Conservation (phyloP, 2,888 invertebrate genomes). For the Lasius platythorax region DNA sequence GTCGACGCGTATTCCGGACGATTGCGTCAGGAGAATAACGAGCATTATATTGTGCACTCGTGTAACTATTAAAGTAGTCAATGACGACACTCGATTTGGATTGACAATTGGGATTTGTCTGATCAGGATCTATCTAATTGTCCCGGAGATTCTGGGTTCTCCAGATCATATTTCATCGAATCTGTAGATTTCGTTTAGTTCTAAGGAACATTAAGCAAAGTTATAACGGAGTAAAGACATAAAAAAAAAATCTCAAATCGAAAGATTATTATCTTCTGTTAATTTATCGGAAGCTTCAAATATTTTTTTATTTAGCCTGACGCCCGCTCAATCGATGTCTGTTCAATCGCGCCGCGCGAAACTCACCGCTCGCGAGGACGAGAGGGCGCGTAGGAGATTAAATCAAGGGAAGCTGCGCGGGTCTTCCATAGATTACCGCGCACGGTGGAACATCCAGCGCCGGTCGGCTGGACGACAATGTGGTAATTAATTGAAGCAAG, state of each 20-base stretch:
- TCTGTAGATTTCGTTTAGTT: background rate
- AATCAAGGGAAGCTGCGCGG: constrained; percentile 75
- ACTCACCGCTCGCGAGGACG: constrained; percentile 73
- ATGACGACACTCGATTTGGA: background rate
- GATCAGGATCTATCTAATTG: no score
- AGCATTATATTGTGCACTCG: background rate
- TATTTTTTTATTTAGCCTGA: background rate
- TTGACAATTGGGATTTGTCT: background rate
- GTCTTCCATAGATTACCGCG: constrained; percentile 77
- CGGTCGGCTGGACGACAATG: constrained; percentile 82
- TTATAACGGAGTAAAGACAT: background rate
- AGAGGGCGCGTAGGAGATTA: constrained; percentile 77
- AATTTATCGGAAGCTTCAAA: constrained; percentile 8
- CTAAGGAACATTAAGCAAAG: background rate
- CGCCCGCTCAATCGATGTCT: background rate
- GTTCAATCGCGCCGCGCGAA: constrained; percentile 54
- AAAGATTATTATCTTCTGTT: background rate
- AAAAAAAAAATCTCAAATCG: background rate
- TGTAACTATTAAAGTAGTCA: constrained; percentile 2
- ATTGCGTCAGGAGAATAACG: background rate
- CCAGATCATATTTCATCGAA: background rate
- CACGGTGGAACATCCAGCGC: constrained; percentile 79
- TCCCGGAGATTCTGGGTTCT: background rate
- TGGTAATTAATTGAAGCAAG: constrained; percentile 85
- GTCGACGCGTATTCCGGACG: background rate